Evolutionary conservation across 37 sponge, comb jelly and placozoan species (phyloP).

Genomic region (Spongia lamella): DNA sequence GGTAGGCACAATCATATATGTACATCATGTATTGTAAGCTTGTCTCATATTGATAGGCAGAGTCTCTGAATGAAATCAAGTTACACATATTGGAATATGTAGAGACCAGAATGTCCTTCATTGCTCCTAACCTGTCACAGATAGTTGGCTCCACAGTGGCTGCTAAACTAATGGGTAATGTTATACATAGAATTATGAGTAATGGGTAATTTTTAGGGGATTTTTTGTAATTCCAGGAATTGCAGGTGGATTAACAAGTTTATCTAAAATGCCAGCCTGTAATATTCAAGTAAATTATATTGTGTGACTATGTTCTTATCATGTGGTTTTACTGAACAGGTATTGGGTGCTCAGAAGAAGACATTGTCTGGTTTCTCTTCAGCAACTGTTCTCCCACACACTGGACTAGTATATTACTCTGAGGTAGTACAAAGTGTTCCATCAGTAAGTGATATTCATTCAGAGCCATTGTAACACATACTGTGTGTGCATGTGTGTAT

Average conservation of each 20-base stretch:
- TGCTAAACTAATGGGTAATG: slow-evolving; percentile 93
- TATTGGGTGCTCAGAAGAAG: slow-evolving; percentile 87
- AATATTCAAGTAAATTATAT: slow-evolving; percentile 93
- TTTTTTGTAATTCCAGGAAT: slow-evolving; percentile 61
- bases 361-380: slow-evolving; percentile 92
- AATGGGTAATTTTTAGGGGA: too few species aligned
- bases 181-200: too few species aligned
- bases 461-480: too few species aligned
- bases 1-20: too few species aligned
- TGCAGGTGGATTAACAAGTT: slow-evolving; percentile 91
- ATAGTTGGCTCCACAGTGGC: slow-evolving; percentile 94
- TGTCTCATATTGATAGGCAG: too few species aligned
- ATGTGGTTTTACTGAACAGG: too few species aligned
- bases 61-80: slow-evolving; percentile 75
- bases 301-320: too few species aligned
- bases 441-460: slow-evolving; percentile 62
- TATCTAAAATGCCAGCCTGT: slow-evolving; percentile 97
- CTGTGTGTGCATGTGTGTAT: too few species aligned
- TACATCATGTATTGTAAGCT: too few species aligned
- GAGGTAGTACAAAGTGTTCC: slow-evolving; percentile 89
- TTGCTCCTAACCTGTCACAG: slow-evolving; percentile 93
- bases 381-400: slow-evolving; percentile 83
- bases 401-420: slow-evolving; percentile 87
- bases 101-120: slow-evolving; percentile 91
- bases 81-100: slow-evolving; percentile 85